Evolutionary conservation across 1,140 invertebrate genomes (phyloP).

Genomic region (Aphaenogaster floridana): DNA sequence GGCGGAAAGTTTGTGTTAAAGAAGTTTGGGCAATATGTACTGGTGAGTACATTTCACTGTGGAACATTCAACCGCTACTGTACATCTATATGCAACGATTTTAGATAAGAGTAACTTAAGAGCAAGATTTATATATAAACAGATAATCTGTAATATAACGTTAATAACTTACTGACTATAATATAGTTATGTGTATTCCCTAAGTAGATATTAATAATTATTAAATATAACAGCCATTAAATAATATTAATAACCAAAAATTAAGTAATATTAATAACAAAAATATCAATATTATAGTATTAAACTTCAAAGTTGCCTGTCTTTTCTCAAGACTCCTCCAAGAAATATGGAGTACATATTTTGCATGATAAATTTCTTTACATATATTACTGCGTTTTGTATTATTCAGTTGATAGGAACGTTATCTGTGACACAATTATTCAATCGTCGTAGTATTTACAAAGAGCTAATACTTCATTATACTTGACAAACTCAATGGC

Average conservation of each 20-base stretch:
- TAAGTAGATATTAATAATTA: constrained; percentile 4
- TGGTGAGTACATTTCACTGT: constrained; percentile 88
- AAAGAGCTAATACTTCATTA: constrained; percentile 33
- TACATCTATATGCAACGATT: background rate
- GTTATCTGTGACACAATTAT: constrained; percentile 43
- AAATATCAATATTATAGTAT: constrained; percentile 12
- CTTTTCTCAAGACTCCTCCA: background rate
- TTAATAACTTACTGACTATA: constrained; percentile 12
- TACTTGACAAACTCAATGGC: background rate
- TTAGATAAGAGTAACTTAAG: background rate
- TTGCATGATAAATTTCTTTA: background rate
- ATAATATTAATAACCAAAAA: background rate
- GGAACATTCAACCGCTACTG: background rate
- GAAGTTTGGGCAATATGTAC: constrained; percentile 92
- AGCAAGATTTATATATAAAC: background rate
- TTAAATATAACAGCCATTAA: background rate
- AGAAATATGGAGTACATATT: background rate
- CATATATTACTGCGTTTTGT: background rate
- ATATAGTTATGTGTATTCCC: background rate
- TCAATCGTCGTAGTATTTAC: constrained; percentile 19
- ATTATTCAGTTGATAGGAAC: constrained; percentile 4
- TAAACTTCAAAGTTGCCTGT: background rate
- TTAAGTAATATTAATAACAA: background rate
- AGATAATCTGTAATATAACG: background rate
- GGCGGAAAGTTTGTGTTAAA: constrained; percentile 95